phyloP scores from a whole-genome alignment of 2,113 vertebrate genomes.

The Castor canadensis region DNA sequence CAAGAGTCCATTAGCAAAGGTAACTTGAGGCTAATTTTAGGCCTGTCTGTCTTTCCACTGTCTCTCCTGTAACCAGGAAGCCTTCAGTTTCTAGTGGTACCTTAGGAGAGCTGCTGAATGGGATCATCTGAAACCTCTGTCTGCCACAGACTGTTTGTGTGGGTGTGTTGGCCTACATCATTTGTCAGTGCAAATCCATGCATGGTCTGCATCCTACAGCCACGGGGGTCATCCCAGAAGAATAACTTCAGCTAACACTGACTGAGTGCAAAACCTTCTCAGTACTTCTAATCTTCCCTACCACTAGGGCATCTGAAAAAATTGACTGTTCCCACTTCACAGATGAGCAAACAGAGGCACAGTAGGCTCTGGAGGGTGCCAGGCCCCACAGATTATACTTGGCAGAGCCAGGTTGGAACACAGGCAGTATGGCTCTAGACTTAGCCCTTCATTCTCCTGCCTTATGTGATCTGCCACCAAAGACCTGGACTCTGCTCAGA shows the following conservation, averaged over 20 bases:
- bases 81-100: neutral
- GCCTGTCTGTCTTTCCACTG: neutral
- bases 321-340: neutral
- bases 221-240: neutral
- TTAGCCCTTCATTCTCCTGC: neutral
- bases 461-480: neutral
- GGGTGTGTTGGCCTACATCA: rapidly evolving
- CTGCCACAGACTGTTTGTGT: neutral
- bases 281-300: neutral
- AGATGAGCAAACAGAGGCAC: neutral
- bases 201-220: neutral
- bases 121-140: neutral
- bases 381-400: neutral
- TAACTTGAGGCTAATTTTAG: neutral
- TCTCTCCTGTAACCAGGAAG: neutral
- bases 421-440: neutral
- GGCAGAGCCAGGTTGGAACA: neutral
- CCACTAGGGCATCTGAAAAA: neutral
- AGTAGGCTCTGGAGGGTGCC: neutral
- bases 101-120: neutral
- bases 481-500: neutral
- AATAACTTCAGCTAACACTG: neutral
- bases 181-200: neutral
- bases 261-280: neutral
- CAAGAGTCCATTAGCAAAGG: neutral